Evolutionary conservation across 2,113 vertebrate species (phyloP).

Genomic region (Megaceryle torquata): DNA sequence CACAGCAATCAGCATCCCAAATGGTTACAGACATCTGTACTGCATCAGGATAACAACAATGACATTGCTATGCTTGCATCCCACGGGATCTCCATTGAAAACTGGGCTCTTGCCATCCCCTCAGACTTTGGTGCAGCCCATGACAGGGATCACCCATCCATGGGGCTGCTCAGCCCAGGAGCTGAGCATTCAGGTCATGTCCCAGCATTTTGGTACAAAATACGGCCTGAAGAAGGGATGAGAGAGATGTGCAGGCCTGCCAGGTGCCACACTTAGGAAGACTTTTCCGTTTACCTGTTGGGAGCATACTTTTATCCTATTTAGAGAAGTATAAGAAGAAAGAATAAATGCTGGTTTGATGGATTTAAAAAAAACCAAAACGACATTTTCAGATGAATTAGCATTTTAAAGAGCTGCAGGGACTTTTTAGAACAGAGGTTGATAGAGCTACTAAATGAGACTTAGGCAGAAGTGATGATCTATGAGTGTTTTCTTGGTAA

Average conservation of each 20-base stretch:
- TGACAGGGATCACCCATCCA: not conserved
- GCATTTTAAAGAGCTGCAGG: not conserved
- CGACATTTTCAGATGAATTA: not conserved
- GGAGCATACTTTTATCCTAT: not conserved
- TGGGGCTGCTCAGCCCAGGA: not conserved
- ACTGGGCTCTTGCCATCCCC: not conserved
- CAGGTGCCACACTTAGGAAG: not conserved
- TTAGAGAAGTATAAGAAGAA: not conserved
- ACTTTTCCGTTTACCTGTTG: not conserved
- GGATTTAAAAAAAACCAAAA: not conserved
- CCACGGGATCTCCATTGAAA: not conserved
- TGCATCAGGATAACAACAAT: not conserved
- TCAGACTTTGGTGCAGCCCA: not conserved
- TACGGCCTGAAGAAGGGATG: not conserved
- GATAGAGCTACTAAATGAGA: not conserved
- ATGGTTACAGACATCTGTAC: not conserved
- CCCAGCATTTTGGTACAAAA: not conserved
- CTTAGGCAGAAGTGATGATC: not conserved
- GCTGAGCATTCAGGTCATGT: not conserved
- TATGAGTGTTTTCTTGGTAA: not conserved
- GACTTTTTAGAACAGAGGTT: not conserved
- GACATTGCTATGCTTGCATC: not conserved
- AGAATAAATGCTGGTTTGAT: not conserved
- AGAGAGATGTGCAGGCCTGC: not conserved
- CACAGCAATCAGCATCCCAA: not conserved